Conservation (phyloP, 2,888 invertebrate genomes). For the Clitarchus hookeri region DNA sequence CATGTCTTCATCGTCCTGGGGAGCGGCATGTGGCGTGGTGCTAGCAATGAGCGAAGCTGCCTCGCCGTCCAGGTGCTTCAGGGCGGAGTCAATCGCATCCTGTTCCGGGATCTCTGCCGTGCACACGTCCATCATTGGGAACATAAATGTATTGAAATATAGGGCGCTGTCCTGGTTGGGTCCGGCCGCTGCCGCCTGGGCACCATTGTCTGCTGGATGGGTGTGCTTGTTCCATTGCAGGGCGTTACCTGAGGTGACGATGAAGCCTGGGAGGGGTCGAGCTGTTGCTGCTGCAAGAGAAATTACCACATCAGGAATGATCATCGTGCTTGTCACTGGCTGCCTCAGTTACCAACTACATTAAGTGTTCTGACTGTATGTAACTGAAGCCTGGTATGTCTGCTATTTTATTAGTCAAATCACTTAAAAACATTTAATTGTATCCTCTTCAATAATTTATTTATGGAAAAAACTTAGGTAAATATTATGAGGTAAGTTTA, state of each 20-base stretch:
- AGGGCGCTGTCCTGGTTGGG: constrained; percentile 29
- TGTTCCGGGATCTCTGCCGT: constrained; percentile 52
- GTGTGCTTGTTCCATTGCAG: constrained; percentile 32
- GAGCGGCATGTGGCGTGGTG: too few species aligned
- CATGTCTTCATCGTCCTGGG: too few species aligned
- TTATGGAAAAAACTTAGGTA: too few species aligned
- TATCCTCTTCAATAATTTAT: too few species aligned
- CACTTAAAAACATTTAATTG: too few species aligned
- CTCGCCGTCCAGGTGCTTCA: constrained; percentile 14
- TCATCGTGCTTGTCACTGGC: too few species aligned
- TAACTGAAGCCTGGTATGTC: too few species aligned
- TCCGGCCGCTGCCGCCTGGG: neutral
- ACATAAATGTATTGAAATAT: constrained; percentile 43
- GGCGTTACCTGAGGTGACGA: constrained; percentile 46
- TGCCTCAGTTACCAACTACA: too few species aligned
- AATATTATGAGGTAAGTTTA: too few species aligned
- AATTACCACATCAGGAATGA: neutral
- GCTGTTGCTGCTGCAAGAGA: constrained; percentile 52
- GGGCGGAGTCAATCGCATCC: constrained; percentile 45
- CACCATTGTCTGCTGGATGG: neutral
- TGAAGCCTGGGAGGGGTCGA: constrained; percentile 55
- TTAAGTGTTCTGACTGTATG: too few species aligned
- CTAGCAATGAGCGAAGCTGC: too few species aligned
- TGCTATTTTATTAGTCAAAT: too few species aligned
- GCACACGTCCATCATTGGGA: constrained; percentile 56